Base-by-base conservation (phyloP, 2,888 invertebrate species). In the Raillietiella orientalis region DNA sequence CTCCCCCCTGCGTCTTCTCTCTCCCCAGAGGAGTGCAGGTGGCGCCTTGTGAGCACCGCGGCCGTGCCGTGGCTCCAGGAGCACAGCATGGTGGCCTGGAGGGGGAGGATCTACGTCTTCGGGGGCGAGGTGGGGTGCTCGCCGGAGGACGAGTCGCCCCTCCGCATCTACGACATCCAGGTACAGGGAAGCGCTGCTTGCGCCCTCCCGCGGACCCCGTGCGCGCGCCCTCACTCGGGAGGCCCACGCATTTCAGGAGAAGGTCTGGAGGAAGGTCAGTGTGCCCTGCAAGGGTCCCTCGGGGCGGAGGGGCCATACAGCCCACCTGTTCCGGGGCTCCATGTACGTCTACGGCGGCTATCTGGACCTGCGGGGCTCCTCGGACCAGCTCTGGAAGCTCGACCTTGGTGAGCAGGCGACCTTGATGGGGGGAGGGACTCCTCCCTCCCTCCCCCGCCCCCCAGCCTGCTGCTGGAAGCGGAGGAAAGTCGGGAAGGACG, bases 311-410 rank as follows among this genome's bases (percentile, higher is more conserved):
- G 74, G 74, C 1, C 79, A 79, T 49, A 62, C 69, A 0, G 70
- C 75, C 10, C 56, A 74, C 30, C 59, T 72, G 23, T 64, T 69
- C 40, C 56, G 60, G 31, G 66, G 66, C 34, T 57, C 62, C 35
- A 66, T 79, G 62, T 55, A 72, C 31, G 55, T 79, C 33, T 77
- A 72, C 45, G 79, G 77, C 4, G 79, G 79, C 4, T 77, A 74
- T 46, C 63, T 66, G 41, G 77, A 79, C 43, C 49, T 75, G 31
- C 54, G 65, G 28, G 77, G 77, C 5, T 74, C 75, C 22, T 66
- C 66, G 11, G 61, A 64, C 27, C 75, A 79, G 43, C 49, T 77
- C 4, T 79, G 79, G 79, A 66, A 65, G 3, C 77, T 69, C 41
- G 66, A 71, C 45, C 70, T 74, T 35, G 71, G 75, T 74, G 46